Conservation (phyloP, 1,140 invertebrate species). For the Achatina immaculata region DNA sequence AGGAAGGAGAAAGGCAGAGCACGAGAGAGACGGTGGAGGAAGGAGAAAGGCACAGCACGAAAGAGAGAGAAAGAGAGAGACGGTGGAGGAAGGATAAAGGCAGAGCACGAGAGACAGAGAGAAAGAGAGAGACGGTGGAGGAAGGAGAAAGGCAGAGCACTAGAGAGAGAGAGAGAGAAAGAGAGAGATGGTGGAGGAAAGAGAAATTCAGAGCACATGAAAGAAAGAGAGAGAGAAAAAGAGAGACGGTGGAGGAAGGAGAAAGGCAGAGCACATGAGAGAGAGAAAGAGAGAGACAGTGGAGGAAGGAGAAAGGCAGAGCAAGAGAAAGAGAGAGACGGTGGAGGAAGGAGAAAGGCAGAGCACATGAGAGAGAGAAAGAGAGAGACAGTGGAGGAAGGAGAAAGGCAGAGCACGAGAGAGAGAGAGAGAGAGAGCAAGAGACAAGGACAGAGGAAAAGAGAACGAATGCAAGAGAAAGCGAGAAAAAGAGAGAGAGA, state of each 20-base stretch:
- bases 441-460: too few relatives aligned
- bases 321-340: conserved; percentile 4
- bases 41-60: too few relatives aligned
- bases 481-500: too few relatives aligned
- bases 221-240: conserved; percentile 13
- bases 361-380: too few relatives aligned
- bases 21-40: background rate
- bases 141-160: background rate
- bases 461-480: too few relatives aligned
- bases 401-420: too few relatives aligned
- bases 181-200: background rate
- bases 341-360: conserved; percentile 5
- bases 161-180: background rate
- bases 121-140: too few relatives aligned
- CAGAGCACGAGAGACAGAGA: background rate
- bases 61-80: background rate
- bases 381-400: too few relatives aligned
- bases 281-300: background rate
- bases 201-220: background rate
- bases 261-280: background rate
- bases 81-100: background rate
- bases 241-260: background rate
- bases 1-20: conserved; percentile 6
- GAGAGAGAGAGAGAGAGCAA: too few relatives aligned
- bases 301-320: background rate